Evolutionary conservation across 37 sponge, comb jelly and placozoan genomes (phyloP).

Genomic region (Beroe forskalii): DNA sequence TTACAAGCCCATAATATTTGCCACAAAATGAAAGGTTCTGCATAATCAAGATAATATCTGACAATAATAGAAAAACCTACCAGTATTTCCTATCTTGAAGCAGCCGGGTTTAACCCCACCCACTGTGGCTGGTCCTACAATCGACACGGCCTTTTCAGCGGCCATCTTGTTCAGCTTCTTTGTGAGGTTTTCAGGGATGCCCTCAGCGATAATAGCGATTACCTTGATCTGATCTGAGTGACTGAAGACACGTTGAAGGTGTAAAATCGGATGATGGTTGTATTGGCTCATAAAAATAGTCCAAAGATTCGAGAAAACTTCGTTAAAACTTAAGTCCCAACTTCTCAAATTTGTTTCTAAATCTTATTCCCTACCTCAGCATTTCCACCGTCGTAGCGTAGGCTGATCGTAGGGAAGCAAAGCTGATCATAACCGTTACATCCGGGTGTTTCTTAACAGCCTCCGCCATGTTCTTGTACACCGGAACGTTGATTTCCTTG

Average conservation of each 20-base stretch:
- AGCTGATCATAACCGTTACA: constrained; percentile 83
- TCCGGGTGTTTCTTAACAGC: constrained; percentile 83
- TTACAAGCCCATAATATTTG: no score
- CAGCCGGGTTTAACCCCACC: constrained; percentile 98
- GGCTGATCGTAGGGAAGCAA: constrained; percentile 95
- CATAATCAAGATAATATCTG: no score
- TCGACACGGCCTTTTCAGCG: constrained; percentile 76
- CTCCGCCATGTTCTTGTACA: constrained; percentile 89
- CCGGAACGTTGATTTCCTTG: constrained; percentile 92
- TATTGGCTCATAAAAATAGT: neutral
- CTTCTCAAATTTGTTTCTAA: no score
- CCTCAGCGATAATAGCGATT: constrained; percentile 95
- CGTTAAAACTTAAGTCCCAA: no score
- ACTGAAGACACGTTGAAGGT: no score
- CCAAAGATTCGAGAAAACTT: neutral
- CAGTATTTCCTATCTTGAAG: constrained; percentile 98
- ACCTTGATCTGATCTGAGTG: constrained; percentile 72
- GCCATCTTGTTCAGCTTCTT: constrained; percentile 81
- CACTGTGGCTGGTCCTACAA: constrained; percentile 96
- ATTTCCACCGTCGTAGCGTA: constrained; percentile 86
- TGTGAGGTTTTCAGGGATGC: constrained; percentile 94
- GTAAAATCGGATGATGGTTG: neutral
- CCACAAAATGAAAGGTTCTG: no score
- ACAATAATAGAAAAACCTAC: no score
- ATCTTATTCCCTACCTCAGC: constrained; percentile 67